Conservation (phyloP, 1,140 invertebrate genomes). For the Brachionus paranguensis region DNA sequence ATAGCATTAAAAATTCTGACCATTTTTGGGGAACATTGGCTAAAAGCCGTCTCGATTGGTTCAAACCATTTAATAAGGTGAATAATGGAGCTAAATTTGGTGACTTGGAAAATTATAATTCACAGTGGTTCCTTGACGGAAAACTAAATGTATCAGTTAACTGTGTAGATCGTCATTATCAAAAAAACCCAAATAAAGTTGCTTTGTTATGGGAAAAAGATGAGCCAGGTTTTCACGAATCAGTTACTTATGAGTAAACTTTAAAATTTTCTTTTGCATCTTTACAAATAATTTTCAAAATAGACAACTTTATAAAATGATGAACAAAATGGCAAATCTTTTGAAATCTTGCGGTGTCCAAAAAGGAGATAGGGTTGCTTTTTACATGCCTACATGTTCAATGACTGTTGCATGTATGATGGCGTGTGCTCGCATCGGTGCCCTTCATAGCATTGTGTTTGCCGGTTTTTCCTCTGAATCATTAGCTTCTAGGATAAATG, state of each 20-base stretch:
- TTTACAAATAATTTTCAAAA: not conserved
- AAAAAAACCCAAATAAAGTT: slow-evolving; percentile 51
- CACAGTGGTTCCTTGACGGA: slow-evolving; percentile 53
- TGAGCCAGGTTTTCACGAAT: slow-evolving; percentile 56
- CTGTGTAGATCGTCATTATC: slow-evolving; percentile 59
- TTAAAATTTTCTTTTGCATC: not conserved
- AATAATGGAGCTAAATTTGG: slow-evolving; percentile 50
- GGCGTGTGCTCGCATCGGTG: slow-evolving; percentile 59
- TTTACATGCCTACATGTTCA: slow-evolving; percentile 59
- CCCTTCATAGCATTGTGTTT: slow-evolving; percentile 62
- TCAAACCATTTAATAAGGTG: slow-evolving; percentile 52
- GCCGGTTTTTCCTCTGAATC: slow-evolving; percentile 62
- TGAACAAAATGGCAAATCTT: slow-evolving; percentile 54
- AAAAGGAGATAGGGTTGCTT: slow-evolving; percentile 59
- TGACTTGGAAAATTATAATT: slow-evolving; percentile 48
- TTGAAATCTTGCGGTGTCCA: slow-evolving; percentile 55
- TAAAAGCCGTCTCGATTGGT: slow-evolving; percentile 54
- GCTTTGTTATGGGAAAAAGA: slow-evolving; percentile 62
- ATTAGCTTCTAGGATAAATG: slow-evolving; percentile 58
- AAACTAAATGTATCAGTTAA: slow-evolving; percentile 60
- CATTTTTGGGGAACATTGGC: slow-evolving; percentile 58
- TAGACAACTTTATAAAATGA: slow-evolving; percentile 32
- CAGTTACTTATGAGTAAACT: slow-evolving; percentile 55
- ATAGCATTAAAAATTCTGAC: slow-evolving; percentile 51
- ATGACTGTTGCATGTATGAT: slow-evolving; percentile 58